Conservation (phyloP, 2,113 vertebrate genomes). For the Abramis brama region DNA sequence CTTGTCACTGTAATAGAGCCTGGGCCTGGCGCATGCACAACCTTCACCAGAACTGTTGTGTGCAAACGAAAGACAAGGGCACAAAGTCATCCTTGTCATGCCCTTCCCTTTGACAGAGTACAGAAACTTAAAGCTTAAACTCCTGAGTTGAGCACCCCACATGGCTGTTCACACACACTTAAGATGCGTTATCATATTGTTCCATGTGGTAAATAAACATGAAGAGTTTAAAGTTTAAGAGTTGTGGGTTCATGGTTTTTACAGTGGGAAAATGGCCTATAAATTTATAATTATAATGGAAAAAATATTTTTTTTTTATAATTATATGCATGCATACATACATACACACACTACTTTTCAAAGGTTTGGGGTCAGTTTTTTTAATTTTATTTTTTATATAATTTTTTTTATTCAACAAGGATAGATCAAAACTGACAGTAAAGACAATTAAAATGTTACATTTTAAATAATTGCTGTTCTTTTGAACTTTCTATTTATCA, state of each 20-base stretch:
- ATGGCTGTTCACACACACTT: neutral
- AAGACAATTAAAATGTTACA: neutral
- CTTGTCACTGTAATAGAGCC: conserved; percentile 88
- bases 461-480: too few relatives aligned
- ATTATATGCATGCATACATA: too few relatives aligned
- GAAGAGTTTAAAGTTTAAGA: neutral
- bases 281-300: neutral
- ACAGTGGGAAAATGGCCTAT: neutral
- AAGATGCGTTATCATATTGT: neutral
- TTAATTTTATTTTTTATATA: too few relatives aligned
- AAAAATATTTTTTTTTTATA: neutral
- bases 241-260: neutral
- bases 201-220: neutral
- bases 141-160: neutral
- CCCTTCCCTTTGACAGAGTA: conserved; percentile 62
- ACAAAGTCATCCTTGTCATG: conserved; percentile 59
- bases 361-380: too few relatives aligned
- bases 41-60: conserved; percentile 80
- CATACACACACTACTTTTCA: too few relatives aligned
- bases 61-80: conserved; percentile 68
- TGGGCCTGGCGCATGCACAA: conserved; percentile 82
- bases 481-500: neutral
- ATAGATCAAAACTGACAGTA: neutral
- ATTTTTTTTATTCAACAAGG: too few relatives aligned
- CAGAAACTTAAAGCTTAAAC: conserved; percentile 36